A percentile compares a stretch with the other conserved stretches of the same genome.
Evolutionary conservation across 2,113 vertebrate genomes (phyloP).

Genomic region (Setophaga petechia): DNA sequence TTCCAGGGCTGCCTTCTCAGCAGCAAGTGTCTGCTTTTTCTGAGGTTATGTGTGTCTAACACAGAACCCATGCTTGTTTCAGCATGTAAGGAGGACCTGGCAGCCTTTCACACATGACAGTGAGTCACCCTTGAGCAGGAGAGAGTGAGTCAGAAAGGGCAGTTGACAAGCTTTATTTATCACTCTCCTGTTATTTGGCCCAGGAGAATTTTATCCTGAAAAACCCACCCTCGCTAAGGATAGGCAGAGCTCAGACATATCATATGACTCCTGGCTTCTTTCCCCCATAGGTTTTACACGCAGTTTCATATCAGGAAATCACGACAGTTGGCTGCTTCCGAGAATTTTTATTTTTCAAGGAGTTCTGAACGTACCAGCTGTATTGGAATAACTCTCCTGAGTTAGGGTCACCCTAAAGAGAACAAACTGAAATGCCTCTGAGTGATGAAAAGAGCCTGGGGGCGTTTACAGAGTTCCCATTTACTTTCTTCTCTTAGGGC

Average conservation of each 20-base stretch:
- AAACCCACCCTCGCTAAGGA: conserved; percentile 52
- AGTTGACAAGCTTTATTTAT: conserved; percentile 57
- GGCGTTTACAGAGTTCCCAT: not conserved
- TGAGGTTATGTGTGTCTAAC: not conserved
- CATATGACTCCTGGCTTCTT: not conserved
- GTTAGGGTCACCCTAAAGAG: not conserved
- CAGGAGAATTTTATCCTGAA: conserved; percentile 28
- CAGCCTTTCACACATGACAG: conserved; percentile 39
- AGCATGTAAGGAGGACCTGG: conserved; percentile 51
- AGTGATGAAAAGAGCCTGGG: not conserved
- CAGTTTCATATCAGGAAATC: not conserved
- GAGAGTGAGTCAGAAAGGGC: conserved; percentile 67
- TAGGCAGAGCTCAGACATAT: not conserved
- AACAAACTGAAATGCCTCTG: not conserved
- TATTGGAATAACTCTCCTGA: not conserved
- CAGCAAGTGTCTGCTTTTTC: not conserved
- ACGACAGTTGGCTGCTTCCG: not conserved
- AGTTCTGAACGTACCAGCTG: not conserved
- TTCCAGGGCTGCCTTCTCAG: conserved; percentile 30
- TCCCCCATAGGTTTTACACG: not conserved
- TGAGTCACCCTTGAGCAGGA: conserved; percentile 62
- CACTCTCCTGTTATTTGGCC: conserved; percentile 48
- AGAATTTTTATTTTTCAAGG: not conserved
- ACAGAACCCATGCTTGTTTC: conserved; percentile 37
- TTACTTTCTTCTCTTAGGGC: conserved; percentile 25